Evolutionary conservation across 2,113 vertebrate genomes (phyloP), one percentile per base, ranked within the genome.

Genomic region (Heterochromis multidens): DNA sequence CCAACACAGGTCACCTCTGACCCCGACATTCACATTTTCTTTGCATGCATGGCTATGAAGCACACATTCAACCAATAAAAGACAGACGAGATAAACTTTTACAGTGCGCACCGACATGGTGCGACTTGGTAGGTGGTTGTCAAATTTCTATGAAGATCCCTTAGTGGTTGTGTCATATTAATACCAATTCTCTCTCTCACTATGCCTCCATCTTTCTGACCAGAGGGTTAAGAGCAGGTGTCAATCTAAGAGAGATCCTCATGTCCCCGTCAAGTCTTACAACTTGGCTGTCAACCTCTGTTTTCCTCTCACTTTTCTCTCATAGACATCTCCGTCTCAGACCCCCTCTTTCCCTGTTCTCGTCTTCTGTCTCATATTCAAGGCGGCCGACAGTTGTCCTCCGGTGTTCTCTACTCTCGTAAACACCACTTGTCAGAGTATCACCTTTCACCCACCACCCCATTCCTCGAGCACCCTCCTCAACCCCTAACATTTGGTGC

Each of bases 351-450:
- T 78, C 37, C 79, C 65, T 52, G 80, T 79, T 78, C 82, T 57
- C 86, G 52, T 86, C 74, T 57, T 88, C 72, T 60, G 60, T 84
- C 86, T 90, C 83, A 77, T 88, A 70, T 88, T 87, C 25, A 78
- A 81, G 79, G 29, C 72, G 11, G 84, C 77, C 5, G 25, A 74
- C 93, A 93, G 90, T 90, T 89, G 89, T 92, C 82, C 84, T 62
- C 76, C 76, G 87, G 88, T 89, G 82, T 88, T 89, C 78, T 91
- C 63, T 77, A 23, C 80, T 81, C 87, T 88, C 85, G 54, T 94
- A 92, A 94, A 94, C 92, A 89, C 86, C 88, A 89, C 90, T 94
- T 92, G 90, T 82, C 77, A 14, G 62, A 77, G 92, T 93, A 82
- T 95, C 90, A 52, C 76, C 87, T 95, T 95, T 90, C 92, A 84